These are phyloP conservation scores for Pseudomyrmex cubaensis DNA, from an alignment of 1,140 invertebrate genomes.

Conservation along the genomic window DNA sequence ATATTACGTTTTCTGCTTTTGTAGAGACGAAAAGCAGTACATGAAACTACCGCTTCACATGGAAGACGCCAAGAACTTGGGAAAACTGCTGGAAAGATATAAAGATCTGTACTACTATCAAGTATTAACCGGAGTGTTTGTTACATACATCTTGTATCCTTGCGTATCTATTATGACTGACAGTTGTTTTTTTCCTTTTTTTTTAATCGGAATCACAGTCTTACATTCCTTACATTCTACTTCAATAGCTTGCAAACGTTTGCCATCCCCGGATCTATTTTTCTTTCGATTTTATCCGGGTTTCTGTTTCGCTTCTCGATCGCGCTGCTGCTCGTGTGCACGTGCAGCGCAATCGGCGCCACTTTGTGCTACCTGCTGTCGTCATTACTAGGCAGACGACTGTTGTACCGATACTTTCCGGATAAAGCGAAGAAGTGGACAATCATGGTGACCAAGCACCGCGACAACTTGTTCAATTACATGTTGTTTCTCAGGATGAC, in stretches of 20 bases:
- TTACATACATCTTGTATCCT: constrained; percentile 99
- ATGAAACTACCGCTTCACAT: constrained; percentile 97
- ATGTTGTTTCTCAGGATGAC: constrained; percentile 99
- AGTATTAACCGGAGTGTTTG: constrained; percentile 95
- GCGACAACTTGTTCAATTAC: constrained; percentile 96
- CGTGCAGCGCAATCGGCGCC: constrained; percentile 98
- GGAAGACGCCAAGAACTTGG: constrained; percentile 98
- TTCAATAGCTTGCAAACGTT: constrained; percentile 97
- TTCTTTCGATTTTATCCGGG: constrained; percentile 98
- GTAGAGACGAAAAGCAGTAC: constrained; percentile 94
- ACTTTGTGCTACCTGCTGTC: constrained; percentile 98
- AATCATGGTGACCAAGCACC: constrained; percentile 92
- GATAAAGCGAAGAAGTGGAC: constrained; percentile 95
- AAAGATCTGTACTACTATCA: constrained; percentile 97
- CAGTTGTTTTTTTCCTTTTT: background rate
- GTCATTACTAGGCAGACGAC: constrained; percentile 92
- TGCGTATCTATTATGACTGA: constrained; percentile 74
- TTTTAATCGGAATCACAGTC: background rate
- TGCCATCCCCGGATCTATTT: constrained; percentile 99
- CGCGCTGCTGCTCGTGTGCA: constrained; percentile 96
- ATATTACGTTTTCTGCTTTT: constrained; percentile 72
- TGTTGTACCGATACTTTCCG: constrained; percentile 96
- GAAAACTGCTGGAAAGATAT: constrained; percentile 95
- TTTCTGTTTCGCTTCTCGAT: constrained; percentile 98
- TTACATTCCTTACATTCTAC: constrained; percentile 77